phyloP scores from a whole-genome alignment of 2,888 invertebrate species.

The Strigamia maritima region DNA sequence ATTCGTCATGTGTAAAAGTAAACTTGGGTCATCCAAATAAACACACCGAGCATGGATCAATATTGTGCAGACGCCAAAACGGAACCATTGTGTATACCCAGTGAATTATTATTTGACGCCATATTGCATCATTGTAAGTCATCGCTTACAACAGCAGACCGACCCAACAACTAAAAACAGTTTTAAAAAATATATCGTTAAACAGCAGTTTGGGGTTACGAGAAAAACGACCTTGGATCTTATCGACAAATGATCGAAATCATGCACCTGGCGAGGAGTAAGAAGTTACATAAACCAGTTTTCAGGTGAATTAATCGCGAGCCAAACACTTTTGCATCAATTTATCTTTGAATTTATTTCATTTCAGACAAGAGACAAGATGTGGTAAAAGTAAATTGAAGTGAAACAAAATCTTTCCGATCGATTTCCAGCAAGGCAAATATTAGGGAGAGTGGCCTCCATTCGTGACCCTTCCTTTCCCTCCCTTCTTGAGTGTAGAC shows the following conservation, averaged over 20 bases:
- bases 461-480: constrained; percentile 4
- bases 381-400: background rate
- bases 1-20: background rate
- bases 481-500: constrained; percentile 4
- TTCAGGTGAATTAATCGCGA: background rate
- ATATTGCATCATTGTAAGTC: background rate
- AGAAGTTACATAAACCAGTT: background rate
- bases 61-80: background rate
- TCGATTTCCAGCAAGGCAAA: background rate
- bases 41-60: background rate
- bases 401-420: background rate
- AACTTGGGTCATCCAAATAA: background rate
- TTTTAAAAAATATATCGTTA: background rate
- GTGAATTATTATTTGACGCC: background rate
- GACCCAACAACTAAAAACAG: background rate
- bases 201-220: background rate
- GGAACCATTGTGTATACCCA: background rate
- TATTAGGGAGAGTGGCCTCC: background rate
- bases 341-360: background rate
- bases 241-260: background rate
- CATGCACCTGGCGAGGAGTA: background rate
- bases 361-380: background rate
- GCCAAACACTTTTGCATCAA: background rate
- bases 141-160: background rate
- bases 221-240: background rate